Conservation (phyloP, 2,888 invertebrate genomes). For the Hybos culiciformis region DNA sequence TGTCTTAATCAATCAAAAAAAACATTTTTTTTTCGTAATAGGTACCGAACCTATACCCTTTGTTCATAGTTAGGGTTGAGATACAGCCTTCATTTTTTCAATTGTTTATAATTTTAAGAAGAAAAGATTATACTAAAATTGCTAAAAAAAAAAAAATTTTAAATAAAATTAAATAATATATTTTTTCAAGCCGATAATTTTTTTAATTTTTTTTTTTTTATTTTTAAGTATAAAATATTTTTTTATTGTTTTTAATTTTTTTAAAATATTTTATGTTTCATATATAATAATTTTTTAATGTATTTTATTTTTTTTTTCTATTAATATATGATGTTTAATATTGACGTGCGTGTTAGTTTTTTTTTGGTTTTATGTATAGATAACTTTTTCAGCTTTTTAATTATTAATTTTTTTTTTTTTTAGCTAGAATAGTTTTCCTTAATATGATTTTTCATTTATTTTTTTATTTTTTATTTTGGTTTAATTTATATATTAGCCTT, state of each 20-base stretch:
- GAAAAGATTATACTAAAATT: neutral
- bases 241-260: slow-evolving; percentile 3
- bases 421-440: slow-evolving; percentile 11
- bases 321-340: slow-evolving; percentile 13
- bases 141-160: slow-evolving; percentile 11
- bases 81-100: too few relatives aligned
- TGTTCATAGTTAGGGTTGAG: too few relatives aligned
- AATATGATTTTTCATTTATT: neutral
- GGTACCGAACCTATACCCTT: too few relatives aligned
- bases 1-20: too few relatives aligned
- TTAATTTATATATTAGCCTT: slow-evolving; percentile 7
- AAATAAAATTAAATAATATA: slow-evolving; percentile 16
- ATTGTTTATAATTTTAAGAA: neutral
- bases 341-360: slow-evolving; percentile 2
- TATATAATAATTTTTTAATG: slow-evolving; percentile 7
- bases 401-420: slow-evolving; percentile 8
- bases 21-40: too few relatives aligned
- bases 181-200: slow-evolving; percentile 19
- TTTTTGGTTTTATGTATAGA: neutral
- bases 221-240: slow-evolving; percentile 10
- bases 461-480: slow-evolving; percentile 6
- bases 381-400: slow-evolving; percentile 11
- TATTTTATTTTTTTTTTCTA: slow-evolving; percentile 5
- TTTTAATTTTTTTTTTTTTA: slow-evolving; percentile 9
- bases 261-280: slow-evolving; percentile 4